Conservation (phyloP, 2,888 invertebrate genomes). For the Alcis repandata region DNA sequence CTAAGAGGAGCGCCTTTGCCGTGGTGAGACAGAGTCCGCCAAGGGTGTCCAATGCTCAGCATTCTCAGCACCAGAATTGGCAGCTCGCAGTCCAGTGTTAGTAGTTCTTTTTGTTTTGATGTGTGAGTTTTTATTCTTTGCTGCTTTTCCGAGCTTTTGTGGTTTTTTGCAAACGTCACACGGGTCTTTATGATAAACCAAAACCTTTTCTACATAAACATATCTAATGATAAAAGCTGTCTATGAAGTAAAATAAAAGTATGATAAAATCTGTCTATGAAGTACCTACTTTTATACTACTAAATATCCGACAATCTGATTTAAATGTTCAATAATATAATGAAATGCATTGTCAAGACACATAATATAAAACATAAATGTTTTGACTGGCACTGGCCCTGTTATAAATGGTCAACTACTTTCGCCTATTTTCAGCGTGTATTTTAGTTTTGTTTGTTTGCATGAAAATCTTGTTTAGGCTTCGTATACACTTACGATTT, state of each 20-base stretch:
- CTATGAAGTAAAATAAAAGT: too few relatives aligned
- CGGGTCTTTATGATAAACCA: too few relatives aligned
- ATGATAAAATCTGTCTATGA: too few relatives aligned
- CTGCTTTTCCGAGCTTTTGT: conserved; percentile 44
- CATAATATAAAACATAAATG: too few relatives aligned
- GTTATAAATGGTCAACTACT: background rate
- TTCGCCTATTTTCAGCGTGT: background rate
- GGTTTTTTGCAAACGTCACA: background rate
- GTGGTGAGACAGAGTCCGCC: conserved; percentile 88
- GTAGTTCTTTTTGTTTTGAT: conserved; percentile 74
- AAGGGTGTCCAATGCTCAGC: conserved; percentile 73
- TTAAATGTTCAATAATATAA: too few relatives aligned
- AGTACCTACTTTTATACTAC: too few relatives aligned
- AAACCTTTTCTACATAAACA: too few relatives aligned
- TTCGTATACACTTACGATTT: background rate
- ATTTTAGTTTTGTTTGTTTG: conserved; percentile 3
- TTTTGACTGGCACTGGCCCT: too few relatives aligned
- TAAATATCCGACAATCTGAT: too few relatives aligned
- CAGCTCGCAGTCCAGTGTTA: conserved; percentile 89
- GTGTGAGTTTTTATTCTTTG: conserved; percentile 53
- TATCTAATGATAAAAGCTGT: too few relatives aligned
- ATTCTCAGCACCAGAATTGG: conserved; percentile 79
- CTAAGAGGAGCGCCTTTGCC: conserved; percentile 88
- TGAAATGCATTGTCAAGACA: too few relatives aligned
- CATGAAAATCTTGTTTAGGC: conserved; percentile 11